Conservation (phyloP, 2,888 invertebrate species). For the Melanophora roralis region DNA sequence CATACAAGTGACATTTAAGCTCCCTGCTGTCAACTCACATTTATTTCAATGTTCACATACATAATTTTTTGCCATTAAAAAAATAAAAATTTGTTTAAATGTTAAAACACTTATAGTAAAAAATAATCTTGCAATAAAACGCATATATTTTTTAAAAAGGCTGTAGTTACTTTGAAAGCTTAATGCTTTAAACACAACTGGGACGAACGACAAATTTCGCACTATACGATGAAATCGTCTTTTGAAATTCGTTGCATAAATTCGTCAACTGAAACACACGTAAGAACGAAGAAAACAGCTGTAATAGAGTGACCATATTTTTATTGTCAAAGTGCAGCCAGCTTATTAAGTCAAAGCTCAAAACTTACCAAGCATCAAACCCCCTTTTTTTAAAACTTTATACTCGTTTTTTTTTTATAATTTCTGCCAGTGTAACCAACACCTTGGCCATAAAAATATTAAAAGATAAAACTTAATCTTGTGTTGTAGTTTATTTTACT, state of each 20-base stretch:
- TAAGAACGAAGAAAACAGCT: too few species aligned
- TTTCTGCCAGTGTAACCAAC: not conserved
- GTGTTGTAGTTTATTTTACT: conserved; percentile 44
- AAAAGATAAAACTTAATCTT: not conserved
- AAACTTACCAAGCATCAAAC: too few species aligned
- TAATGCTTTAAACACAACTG: too few species aligned
- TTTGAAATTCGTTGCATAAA: too few species aligned
- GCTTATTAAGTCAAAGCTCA: too few species aligned
- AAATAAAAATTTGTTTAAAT: not conserved
- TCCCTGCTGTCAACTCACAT: conserved; percentile 61
- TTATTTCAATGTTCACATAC: conserved; percentile 58
- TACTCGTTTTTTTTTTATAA: too few species aligned
- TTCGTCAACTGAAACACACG: too few species aligned
- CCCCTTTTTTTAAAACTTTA: too few species aligned
- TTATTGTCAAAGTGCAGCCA: too few species aligned
- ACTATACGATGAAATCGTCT: too few species aligned
- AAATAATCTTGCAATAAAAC: not conserved
- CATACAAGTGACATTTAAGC: conserved; percentile 60
- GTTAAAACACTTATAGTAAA: not conserved
- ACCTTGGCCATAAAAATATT: not conserved
- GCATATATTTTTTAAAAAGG: not conserved
- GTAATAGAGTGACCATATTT: too few species aligned
- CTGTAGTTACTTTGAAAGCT: not conserved
- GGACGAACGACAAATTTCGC: too few species aligned
- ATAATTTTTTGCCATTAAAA: conserved; percentile 1